Base-by-base conservation (phyloP, 1,140 invertebrate genomes). In the Acromyrmex heyeri region DNA sequence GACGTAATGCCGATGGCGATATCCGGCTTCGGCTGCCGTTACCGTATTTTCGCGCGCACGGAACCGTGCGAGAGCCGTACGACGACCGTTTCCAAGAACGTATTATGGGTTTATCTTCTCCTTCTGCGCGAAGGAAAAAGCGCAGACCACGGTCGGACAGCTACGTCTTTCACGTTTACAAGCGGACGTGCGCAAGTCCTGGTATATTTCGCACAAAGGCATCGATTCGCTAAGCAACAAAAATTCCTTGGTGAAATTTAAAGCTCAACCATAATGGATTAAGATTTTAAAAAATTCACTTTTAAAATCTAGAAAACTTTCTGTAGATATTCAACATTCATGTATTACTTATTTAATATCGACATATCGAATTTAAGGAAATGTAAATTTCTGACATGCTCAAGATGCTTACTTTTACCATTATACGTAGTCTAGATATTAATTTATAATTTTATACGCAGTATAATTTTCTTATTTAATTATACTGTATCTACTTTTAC, bases 91-190 rank as follows among this genome's bases (percentile, higher is more conserved):
- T 87, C 85, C 75, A 90, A 64, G 78, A 90, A 89, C 88, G 88
- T 90, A 90, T 90, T 89, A 89, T 79, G 75, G 88, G 53, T 86
- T 90, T 89, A 90, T 89, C 88, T 78, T 81, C 72, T 61, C 67
- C 18, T 82, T 86, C 85, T 62, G 77, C 75, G 77, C 87, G 48
- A 75, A 55, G 87, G 86, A 86, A 86, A 82, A 89, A 89, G 85
- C 87, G 79, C 75, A 65, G 70, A 69, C 61, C 48, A 85, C 72
- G 82, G 72, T 57, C 75, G 50, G 85, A 73, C 76, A 81, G 48
- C 48, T 38, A 48, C 27, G 61, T 70, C 50, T 53, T 85, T 78
- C 73, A 50, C 53, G 44, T 48, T 50, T 86, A 59, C 38, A 57
- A 65, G 55, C 69, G 69, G 18, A 73, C 79, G 67, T 73, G 55